Evolutionary conservation across 37 sponge, comb jelly and placozoan species (phyloP), one percentile per base, ranked within the genome.

Genomic region (Mnemiopsis leidyi): DNA sequence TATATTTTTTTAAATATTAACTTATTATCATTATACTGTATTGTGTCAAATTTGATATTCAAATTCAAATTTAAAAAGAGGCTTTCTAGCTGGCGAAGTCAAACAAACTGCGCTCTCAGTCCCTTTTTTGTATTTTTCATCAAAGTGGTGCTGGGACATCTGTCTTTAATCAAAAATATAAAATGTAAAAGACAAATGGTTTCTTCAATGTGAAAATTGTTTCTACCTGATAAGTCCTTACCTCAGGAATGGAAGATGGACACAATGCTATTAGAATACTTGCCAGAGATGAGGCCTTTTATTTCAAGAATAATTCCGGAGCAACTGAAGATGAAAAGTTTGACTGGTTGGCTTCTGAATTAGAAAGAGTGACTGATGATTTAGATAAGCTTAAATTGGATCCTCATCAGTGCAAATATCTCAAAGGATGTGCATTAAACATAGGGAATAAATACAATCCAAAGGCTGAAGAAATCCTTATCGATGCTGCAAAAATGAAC

Each of bases 401-500:
- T 1, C 21, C 40, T 1, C 90, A 85, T 25, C 13, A 36, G 3
- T 85, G 18, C 48, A 85, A 40, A n/a, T 85, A 40, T 85, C 61
- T 85, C 3, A 23, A 32, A 25, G 90, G 90, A 0, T 40, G 90
- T 40, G 90, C 90, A 20, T 39, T 85, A n/a, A 85, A 85, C 39
- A 25, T 85, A 3, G 90, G 90, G 23, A 85, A 85, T 40, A 40
- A 18, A 1, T 85, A 85, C 48, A 85, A 40, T 61, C 21, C 24
- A 0, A 85, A 85, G 29, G 90, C 90, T 40, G 90, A 85, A 26
- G 40, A 38, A 23, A 85, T 85, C 24, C 35, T 85, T 32, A 40
- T 85, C 0, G 90, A 85, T 85, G 61, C 90, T 40, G 90, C 90
- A 38, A 85, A 85, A 85, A 85, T 85, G 90, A 85, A 85, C 25